Percentiles rank a stretch among this genome's conserved stretches.
Evolutionary conservation across 1,140 invertebrate genomes (phyloP).

Genomic region (Leptopilina boulardi): DNA sequence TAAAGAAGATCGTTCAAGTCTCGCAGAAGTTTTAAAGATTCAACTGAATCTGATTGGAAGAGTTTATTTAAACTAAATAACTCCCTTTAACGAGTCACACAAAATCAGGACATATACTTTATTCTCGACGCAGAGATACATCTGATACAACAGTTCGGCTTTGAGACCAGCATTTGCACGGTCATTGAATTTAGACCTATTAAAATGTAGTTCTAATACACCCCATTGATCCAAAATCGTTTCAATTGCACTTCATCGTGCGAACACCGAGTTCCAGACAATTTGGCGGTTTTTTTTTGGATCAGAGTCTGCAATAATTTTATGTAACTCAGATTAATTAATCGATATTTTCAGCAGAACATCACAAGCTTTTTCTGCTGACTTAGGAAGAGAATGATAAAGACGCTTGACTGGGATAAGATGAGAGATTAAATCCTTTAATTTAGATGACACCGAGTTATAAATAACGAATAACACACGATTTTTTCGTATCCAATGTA

Average conservation of each 20-base stretch:
- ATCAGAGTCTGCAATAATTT: too few species aligned
- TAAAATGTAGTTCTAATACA: too few species aligned
- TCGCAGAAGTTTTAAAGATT: constrained; percentile 50
- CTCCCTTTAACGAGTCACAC: constrained; percentile 28
- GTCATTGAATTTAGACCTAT: not conserved
- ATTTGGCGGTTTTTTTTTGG: too few species aligned
- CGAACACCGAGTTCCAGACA: too few species aligned
- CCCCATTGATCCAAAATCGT: too few species aligned
- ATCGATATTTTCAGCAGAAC: too few species aligned
- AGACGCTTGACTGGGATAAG: too few species aligned
- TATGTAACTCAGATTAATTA: too few species aligned
- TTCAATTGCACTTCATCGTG: too few species aligned
- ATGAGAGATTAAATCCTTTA: too few species aligned
- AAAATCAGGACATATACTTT: not conserved
- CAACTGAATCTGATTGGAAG: constrained; percentile 53
- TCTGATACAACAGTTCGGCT: constrained; percentile 55
- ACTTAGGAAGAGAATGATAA: too few species aligned
- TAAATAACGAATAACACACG: constrained; percentile 46
- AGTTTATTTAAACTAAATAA: constrained; percentile 47
- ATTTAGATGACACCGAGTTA: constrained; percentile 52
- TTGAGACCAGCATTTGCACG: constrained; percentile 58
- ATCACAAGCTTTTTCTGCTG: too few species aligned
- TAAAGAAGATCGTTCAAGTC: constrained; percentile 49
- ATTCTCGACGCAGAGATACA: constrained; percentile 41
- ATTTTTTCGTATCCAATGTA: constrained; percentile 40